Evolutionary conservation across 2,888 invertebrate species (phyloP).

Genomic region (Cerceris ruficornis): DNA sequence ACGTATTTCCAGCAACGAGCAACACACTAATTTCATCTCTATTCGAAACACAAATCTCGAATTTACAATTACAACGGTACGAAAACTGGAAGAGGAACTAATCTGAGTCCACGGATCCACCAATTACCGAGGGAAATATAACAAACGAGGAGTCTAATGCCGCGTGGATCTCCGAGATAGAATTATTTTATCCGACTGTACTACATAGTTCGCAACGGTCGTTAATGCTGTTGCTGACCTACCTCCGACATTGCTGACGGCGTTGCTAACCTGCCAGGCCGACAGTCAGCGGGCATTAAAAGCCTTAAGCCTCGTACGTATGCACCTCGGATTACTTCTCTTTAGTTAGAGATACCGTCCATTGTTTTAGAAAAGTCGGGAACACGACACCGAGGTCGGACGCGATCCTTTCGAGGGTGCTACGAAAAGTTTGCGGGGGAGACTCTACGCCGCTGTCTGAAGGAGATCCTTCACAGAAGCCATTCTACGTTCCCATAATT

Average conservation of each 20-base stretch:
- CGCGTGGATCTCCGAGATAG: background rate
- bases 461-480: conserved; percentile 5
- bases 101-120: background rate
- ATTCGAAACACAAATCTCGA: no score
- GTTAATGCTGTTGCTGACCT: conserved; percentile 27
- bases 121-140: background rate
- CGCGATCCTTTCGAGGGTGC: conserved; percentile 11
- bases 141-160: background rate
- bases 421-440: background rate
- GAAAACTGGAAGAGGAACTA: background rate
- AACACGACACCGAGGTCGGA: conserved; percentile 3
- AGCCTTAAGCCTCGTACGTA: background rate
- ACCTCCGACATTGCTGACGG: conserved; percentile 14
- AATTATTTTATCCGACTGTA: background rate
- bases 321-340: background rate
- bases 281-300: background rate
- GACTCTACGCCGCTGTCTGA: conserved; percentile 9
- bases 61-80: background rate
- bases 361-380: background rate
- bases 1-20: no score
- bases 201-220: conserved; percentile 9
- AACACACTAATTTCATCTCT: no score
- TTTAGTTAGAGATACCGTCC: background rate
- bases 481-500: background rate
- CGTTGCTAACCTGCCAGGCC: conserved; percentile 1